Conservation (phyloP, 2,888 invertebrate genomes). For the Dicycla oo region DNA sequence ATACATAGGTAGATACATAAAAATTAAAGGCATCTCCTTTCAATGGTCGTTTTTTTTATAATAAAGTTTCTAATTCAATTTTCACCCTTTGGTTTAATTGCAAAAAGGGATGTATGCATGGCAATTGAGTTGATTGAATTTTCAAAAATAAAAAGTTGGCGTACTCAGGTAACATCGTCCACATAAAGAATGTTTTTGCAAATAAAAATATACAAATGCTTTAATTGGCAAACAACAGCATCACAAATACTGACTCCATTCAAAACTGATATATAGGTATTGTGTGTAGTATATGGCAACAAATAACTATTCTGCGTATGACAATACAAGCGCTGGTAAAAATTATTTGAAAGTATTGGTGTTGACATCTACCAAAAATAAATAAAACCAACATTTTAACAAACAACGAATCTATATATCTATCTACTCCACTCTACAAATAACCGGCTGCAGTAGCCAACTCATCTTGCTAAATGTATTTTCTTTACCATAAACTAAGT, state of each 20-base stretch:
- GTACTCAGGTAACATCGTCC: too few species aligned
- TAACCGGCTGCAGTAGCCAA: slow-evolving; percentile 1
- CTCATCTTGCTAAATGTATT: slow-evolving; percentile 30
- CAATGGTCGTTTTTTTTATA: slow-evolving; percentile 20
- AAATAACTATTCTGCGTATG: neutral
- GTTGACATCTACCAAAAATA: neutral
- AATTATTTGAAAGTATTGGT: neutral
- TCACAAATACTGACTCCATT: neutral
- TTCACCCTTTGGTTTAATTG: slow-evolving; percentile 32
- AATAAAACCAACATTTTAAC: neutral
- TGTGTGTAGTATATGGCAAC: neutral
- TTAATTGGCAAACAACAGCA: neutral
- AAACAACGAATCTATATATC: neutral
- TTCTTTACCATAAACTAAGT: slow-evolving; percentile 41
- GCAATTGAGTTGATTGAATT: slow-evolving; percentile 21
- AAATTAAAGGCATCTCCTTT: neutral
- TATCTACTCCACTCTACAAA: neutral
- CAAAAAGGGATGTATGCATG: slow-evolving; percentile 3
- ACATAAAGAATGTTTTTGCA: neutral
- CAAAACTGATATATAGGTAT: neutral
- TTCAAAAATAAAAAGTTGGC: slow-evolving; percentile 4
- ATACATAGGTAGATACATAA: neutral
- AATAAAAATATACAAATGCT: neutral
- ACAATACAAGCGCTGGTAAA: neutral
- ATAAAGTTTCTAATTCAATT: slow-evolving; percentile 38